Conservation (phyloP, 2,113 vertebrate genomes). For the Periophthalmus modestus region DNA sequence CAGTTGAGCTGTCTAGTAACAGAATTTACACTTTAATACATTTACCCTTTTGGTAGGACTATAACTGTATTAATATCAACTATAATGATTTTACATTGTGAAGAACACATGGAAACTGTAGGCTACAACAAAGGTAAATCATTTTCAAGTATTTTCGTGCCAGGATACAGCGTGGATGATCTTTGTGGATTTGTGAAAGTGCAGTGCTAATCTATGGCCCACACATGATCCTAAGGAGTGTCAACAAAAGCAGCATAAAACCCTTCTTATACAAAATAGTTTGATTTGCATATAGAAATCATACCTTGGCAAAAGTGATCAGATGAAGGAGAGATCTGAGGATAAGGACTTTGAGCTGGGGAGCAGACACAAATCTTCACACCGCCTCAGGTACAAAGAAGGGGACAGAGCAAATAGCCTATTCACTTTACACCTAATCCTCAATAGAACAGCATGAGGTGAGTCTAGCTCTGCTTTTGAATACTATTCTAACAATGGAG, state of each 20-base stretch:
- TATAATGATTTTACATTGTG: too few species aligned
- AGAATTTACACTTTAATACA: neutral
- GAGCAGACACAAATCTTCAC: slow-evolving; percentile 48
- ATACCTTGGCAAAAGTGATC: slow-evolving; percentile 45
- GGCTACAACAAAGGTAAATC: too few species aligned
- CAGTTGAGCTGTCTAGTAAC: neutral
- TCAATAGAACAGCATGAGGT: too few species aligned
- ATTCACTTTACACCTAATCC: neutral
- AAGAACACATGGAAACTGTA: too few species aligned
- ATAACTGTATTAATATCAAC: too few species aligned
- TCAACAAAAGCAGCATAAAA: slow-evolving; percentile 18
- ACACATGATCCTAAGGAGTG: neutral
- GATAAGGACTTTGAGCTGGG: slow-evolving; percentile 54
- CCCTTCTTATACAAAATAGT: neutral
- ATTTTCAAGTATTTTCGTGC: neutral
- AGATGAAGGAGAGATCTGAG: slow-evolving; percentile 53
- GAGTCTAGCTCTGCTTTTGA: too few species aligned
- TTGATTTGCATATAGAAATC: slow-evolving; percentile 48
- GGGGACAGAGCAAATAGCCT: neutral
- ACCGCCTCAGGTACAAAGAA: slow-evolving; percentile 29
- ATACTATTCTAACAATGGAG: too few species aligned
- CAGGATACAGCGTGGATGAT: neutral
- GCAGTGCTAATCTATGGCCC: neutral
- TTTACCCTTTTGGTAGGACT: too few species aligned
- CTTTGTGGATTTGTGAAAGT: neutral